Conservation (phyloP, 2,888 invertebrate species). For the Horisme vitalbata region DNA sequence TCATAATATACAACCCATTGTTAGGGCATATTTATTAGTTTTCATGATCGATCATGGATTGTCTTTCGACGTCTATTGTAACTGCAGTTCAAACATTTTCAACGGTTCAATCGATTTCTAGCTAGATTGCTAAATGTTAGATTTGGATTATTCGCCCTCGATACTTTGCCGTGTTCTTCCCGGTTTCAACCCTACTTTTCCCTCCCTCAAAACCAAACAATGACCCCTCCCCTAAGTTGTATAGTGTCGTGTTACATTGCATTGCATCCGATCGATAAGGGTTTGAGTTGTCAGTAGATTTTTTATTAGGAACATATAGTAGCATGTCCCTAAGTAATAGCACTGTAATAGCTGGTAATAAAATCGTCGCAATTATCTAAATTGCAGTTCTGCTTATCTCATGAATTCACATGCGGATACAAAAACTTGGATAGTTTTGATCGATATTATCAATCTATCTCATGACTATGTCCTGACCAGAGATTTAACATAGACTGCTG, state of each 20-base stretch:
- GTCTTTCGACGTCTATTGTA: conserved; percentile 8
- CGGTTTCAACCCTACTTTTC: too few species aligned
- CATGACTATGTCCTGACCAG: neutral
- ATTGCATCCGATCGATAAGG: neutral
- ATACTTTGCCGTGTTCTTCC: too few species aligned
- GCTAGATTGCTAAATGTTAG: neutral
- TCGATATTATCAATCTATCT: neutral
- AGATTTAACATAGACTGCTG: neutral
- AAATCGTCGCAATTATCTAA: neutral
- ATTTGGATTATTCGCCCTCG: too few species aligned
- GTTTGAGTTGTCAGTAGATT: neutral
- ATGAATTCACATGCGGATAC: neutral
- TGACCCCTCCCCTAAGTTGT: neutral
- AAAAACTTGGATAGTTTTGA: too few species aligned
- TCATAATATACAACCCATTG: conserved; percentile 29
- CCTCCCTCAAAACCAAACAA: neutral
- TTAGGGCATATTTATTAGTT: conserved; percentile 5
- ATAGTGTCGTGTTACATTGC: neutral
- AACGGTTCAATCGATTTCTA: neutral
- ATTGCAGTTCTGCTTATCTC: neutral
- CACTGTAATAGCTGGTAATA: neutral
- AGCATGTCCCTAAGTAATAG: too few species aligned
- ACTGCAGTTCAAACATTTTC: neutral
- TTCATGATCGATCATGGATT: conserved; percentile 11
- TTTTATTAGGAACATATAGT: neutral